Evolutionary conservation across 2,888 invertebrate genomes (phyloP).

Genomic region (Pyrrhosoma nymphula): DNA sequence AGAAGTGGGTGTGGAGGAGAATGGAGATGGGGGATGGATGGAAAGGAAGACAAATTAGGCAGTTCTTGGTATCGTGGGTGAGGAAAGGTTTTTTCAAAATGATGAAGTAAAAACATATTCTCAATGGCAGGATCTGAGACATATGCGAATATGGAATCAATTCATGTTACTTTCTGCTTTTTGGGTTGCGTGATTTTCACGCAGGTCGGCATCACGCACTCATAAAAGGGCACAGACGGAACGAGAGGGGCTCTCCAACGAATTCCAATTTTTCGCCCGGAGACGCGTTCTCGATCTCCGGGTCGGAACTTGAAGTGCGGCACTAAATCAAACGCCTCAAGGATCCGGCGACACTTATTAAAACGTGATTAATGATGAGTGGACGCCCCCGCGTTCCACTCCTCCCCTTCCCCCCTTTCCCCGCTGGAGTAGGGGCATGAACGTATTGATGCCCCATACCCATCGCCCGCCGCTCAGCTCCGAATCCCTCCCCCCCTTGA

Average conservation of each 20-base stretch:
- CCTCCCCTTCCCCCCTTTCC: background rate
- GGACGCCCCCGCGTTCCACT: background rate
- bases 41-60: no score
- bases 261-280: background rate
- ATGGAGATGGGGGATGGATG: no score
- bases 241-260: background rate
- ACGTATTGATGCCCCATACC: no score
- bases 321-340: background rate
- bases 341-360: slow-evolving; percentile 20
- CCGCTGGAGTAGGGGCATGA: background rate
- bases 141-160: no score
- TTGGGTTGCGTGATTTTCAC: no score
- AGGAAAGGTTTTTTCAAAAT: no score
- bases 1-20: no score
- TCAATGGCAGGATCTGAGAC: no score
- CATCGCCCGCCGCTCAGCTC: background rate
- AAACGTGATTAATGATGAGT: slow-evolving; percentile 20
- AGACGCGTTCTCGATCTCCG: background rate
- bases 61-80: no score
- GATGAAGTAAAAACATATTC: no score
- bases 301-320: background rate
- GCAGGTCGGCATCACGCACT: no score
- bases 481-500: background rate
- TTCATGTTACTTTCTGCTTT: no score
- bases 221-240: background rate